phyloP scores from a whole-genome alignment of 2,797 vertebrate genomes.

The Apogon talboti region DNA sequence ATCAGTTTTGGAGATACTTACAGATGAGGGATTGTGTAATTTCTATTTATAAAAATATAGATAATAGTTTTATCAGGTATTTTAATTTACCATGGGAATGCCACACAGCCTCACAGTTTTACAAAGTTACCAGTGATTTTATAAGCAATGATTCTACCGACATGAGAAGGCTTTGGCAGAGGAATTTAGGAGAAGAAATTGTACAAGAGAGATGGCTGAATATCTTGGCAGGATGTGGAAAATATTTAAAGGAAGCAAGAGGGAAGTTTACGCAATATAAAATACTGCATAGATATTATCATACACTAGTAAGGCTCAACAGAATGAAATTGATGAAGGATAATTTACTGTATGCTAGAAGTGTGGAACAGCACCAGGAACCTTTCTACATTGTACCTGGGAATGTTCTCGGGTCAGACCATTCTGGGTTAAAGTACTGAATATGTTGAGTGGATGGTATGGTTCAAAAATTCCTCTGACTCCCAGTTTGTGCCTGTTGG shows the following conservation, averaged over 20 bases:
- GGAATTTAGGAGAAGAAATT: no score
- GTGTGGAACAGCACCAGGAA: not conserved
- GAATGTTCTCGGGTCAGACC: not conserved
- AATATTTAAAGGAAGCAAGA: not conserved
- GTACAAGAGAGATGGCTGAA: not conserved
- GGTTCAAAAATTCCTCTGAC: not conserved
- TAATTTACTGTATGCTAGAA: not conserved
- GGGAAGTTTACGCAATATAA: no score
- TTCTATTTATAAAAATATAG: not conserved
- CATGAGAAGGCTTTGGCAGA: not conserved
- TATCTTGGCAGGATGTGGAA: not conserved
- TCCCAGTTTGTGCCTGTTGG: not conserved
- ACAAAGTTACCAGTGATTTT: not conserved
- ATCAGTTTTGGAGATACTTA: not conserved
- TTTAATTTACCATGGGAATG: not conserved
- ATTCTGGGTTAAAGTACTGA: no score
- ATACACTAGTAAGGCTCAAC: not conserved
- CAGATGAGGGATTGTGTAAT: not conserved
- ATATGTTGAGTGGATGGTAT: not conserved
- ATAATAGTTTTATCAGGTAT: no score
- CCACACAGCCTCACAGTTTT: not conserved
- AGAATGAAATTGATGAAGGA: not conserved
- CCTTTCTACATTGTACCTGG: not conserved
- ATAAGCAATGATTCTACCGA: not conserved
- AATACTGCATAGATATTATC: not conserved